Conservation (phyloP, 2,113 vertebrate genomes). For the Syrmaticus mikado region DNA sequence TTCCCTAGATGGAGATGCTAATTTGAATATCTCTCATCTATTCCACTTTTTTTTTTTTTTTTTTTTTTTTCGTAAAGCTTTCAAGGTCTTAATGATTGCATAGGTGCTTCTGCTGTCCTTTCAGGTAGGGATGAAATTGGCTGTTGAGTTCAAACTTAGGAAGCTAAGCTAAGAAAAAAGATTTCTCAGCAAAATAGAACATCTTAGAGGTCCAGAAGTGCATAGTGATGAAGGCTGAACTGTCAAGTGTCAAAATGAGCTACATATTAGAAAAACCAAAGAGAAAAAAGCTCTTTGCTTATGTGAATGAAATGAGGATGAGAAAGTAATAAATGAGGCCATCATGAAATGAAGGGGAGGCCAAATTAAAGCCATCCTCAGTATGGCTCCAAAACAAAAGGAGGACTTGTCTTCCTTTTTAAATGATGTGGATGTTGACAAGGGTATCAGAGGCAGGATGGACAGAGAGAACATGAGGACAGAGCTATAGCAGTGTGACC, state of each 20-base stretch:
- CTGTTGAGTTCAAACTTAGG: not conserved
- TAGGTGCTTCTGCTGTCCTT: not conserved
- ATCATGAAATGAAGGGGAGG: not conserved
- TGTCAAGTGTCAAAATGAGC: conserved; percentile 30
- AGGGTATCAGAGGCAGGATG: not conserved
- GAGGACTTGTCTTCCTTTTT: not conserved
- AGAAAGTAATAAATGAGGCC: not conserved
- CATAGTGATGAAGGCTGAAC: not conserved
- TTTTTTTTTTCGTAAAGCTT: not conserved
- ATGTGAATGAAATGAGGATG: conserved; percentile 2
- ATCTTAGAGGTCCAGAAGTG: not conserved
- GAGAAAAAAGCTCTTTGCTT: not conserved
- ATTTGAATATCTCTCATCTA: conserved; percentile 43
- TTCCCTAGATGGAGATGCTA: not conserved
- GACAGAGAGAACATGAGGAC: not conserved
- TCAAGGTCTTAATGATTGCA: not conserved
- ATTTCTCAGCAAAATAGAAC: not conserved
- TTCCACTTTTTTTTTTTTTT: not conserved
- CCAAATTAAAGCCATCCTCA: not conserved
- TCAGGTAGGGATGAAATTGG: not conserved
- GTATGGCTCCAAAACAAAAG: not conserved
- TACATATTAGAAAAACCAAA: not conserved
- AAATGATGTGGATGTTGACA: not conserved
- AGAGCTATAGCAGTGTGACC: not conserved
- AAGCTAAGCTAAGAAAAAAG: not conserved